Conservation (phyloP, 1,140 invertebrate genomes). For the Drosophila varians region DNA sequence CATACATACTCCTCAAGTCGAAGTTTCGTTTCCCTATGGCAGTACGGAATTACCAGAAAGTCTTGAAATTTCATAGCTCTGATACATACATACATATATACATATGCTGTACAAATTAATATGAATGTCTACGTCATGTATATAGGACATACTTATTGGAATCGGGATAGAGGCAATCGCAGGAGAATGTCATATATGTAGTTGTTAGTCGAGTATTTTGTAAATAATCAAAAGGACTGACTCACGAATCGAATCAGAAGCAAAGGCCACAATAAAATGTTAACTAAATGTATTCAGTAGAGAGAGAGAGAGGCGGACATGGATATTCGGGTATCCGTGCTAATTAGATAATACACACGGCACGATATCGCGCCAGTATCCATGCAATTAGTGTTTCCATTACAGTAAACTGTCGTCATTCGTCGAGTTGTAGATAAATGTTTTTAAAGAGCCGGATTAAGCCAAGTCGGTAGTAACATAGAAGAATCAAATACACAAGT, state of each 20-base stretch:
- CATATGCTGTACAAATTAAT: slow-evolving; percentile 74
- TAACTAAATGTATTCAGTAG: slow-evolving; percentile 76
- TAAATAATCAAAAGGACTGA: slow-evolving; percentile 70
- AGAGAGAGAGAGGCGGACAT: slow-evolving; percentile 65
- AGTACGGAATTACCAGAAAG: slow-evolving; percentile 50
- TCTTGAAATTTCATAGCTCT: slow-evolving; percentile 50
- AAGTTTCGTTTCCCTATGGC: slow-evolving; percentile 29
- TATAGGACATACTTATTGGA: slow-evolving; percentile 31
- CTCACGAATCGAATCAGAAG: slow-evolving; percentile 21
- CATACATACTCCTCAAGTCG: slow-evolving; percentile 33
- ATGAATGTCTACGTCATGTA: slow-evolving; percentile 65
- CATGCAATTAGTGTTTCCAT: slow-evolving; percentile 67
- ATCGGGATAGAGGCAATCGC: slow-evolving; percentile 16
- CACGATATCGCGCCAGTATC: slow-evolving; percentile 53
- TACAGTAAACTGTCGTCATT: slow-evolving; percentile 69
- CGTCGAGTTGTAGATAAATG: slow-evolving; percentile 77
- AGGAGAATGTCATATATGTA: slow-evolving; percentile 54
- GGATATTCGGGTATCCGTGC: slow-evolving; percentile 49
- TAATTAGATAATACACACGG: slow-evolving; percentile 54
- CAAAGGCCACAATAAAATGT: slow-evolving; percentile 62
- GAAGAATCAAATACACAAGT: slow-evolving; percentile 67
- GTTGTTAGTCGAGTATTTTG: slow-evolving; percentile 58
- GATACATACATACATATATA: slow-evolving; percentile 62
- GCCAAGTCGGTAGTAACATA: slow-evolving; percentile 22
- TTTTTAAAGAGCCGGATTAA: slow-evolving; percentile 51